These are phyloP conservation scores for Sinocyclocheilus anshuiensis DNA, from an alignment of 2,113 vertebrate species.

Conservation along the genomic window DNA sequence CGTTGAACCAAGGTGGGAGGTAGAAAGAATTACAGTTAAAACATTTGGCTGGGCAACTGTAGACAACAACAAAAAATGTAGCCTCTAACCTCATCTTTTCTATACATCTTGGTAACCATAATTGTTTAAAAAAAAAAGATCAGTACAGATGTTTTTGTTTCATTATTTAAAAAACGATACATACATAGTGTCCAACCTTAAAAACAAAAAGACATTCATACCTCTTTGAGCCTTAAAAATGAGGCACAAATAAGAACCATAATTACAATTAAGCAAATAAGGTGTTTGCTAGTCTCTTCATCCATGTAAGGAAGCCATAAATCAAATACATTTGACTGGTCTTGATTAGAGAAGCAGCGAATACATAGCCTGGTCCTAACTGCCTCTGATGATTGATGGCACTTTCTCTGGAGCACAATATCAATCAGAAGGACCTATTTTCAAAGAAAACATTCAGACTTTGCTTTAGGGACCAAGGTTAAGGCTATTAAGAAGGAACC, in stretches of 20 bases:
- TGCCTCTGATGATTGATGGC: conserved; percentile 48
- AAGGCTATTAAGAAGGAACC: conserved; percentile 49
- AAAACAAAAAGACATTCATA: conserved; percentile 46
- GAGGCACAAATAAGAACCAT: conserved; percentile 31
- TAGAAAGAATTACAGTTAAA: conserved; percentile 35
- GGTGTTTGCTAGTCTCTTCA: conserved; percentile 19
- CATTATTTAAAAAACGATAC: neutral
- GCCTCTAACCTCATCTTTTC: neutral
- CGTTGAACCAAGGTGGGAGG: conserved; percentile 10
- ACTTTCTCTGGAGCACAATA: conserved; percentile 55
- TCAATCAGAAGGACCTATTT: conserved; percentile 53
- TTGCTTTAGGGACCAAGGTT: conserved; percentile 49
- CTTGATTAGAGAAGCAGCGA: conserved; percentile 56
- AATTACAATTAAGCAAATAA: conserved; percentile 25
- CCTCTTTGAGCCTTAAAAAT: conserved; percentile 28
- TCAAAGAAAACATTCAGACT: conserved; percentile 56
- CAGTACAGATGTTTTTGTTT: neutral
- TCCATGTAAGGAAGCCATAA: conserved; percentile 26
- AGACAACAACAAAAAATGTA: neutral
- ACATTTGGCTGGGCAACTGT: conserved; percentile 23
- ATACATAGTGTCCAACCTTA: neutral
- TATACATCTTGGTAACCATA: neutral
- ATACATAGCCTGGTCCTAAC: conserved; percentile 53
- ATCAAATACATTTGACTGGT: conserved; percentile 56
- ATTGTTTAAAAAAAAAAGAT: neutral